Base-by-base conservation (phyloP, 2,113 vertebrate genomes). In the Leuciscus idus region DNA sequence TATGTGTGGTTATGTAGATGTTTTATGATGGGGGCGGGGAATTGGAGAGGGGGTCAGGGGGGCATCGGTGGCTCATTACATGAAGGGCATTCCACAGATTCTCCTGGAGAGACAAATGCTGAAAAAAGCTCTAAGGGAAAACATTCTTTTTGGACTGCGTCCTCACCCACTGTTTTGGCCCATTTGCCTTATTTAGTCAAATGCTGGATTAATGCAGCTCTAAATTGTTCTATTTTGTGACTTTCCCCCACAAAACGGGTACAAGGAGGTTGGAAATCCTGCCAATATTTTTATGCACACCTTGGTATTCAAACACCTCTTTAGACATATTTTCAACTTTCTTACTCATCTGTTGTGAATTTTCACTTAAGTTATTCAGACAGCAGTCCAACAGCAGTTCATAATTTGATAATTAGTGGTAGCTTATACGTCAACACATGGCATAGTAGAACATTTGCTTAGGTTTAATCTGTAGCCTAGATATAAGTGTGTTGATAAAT, bases 101-200 rank as follows among this genome's bases (percentile, higher is more conserved):
- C 92, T 91, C 91, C 52, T 74, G 28, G 28, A 87, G 61, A 81
- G 80, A 66, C 85, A 84, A 85, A 81, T 17, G 55, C 46, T 83
- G 64, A 59, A 85, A 87, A 87, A 85, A 79, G 66, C 8, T 11
- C 79, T 86, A 57, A 91, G 85, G 64, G 84, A 72, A 87, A 90
- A 89, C 92, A 92, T 93, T 94, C 88, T 89, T 87, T 86, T 91
- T 92, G 90, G 87, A 89, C 87, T 85, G 86, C 75, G 90, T 92
- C 91, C 84, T 85, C 84, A 76, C 77, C 85, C 76, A 87, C 89
- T 86, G 85, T 92, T 89, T 91, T 93, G 91, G 90, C 92, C 90
- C 74, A 91, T 72, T 90, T 92, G 57, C 93, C 93, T 92, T 93
- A 93, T 94, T 95, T 93, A 93, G 91, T 91, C 91, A 94, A 90